Base-by-base conservation (phyloP, 1,140 invertebrate genomes). In the Coelopa frigida region DNA sequence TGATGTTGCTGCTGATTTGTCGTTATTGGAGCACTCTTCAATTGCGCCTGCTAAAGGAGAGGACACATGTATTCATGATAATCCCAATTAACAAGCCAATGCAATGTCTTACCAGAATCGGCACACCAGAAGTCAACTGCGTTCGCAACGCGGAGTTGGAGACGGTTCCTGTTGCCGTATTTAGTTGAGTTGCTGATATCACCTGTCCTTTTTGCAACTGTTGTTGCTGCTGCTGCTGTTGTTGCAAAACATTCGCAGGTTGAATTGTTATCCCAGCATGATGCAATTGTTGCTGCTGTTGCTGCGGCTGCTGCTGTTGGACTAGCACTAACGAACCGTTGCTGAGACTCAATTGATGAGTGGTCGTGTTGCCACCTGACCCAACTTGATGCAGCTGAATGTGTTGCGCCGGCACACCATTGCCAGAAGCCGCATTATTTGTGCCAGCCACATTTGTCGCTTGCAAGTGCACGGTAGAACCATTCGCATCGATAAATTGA, bases 271-370 rank as follows among this genome's bases (percentile, higher is more conserved):
- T 64, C 11, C 62, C 62, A 5, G 62, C 58, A 41, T 65, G 54
- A 21, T 50, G 48, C 42, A 66, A 50, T 36, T 61, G 57, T 50
- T 63, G 60, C 42, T 59, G 60, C 32, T 59, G 57, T 10, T 49
- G 46, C 12, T 54, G 48, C 18, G 48, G 49, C 27, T 53, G 55
- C 11, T 73, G 74, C 48, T 76, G 73, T 56, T 77, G 75, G 36
- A 77, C 72, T 31, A 77, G 49, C 21, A 78, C 75, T 45, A 75
- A 68, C 4, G 75, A 70, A 10, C 75, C 74, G 20, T 77, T 78
- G 47, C 72, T 74, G 5, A 75, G 55, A 38, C 61, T 74, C 21
- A 66, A 58, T 40, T 67, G 64, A 40, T 67, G 63, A 5, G 62
- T 62, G 12, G 54, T 59, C 18, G 51, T 15, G 15, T 20, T 43